These are phyloP conservation scores for Oreochromis niloticus DNA, from an alignment of 2,113 vertebrate species.

Conservation along the genomic window DNA sequence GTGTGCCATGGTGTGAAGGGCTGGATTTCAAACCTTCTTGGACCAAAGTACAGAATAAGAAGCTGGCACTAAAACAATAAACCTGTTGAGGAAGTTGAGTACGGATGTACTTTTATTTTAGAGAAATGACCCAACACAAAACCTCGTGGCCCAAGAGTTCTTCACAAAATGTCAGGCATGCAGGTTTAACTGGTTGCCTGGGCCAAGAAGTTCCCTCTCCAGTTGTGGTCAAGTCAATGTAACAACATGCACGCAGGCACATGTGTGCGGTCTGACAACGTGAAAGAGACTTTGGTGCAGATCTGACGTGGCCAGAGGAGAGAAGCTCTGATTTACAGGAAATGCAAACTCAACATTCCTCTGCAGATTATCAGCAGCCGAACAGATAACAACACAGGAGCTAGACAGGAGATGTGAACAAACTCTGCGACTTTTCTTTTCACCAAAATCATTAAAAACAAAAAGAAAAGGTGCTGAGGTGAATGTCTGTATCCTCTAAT, in stretches of 20 bases:
- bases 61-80: not conserved
- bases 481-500: not conserved
- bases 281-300: not conserved
- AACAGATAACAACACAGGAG: not conserved
- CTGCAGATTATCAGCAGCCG: not conserved
- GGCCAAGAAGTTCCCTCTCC: not conserved
- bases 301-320: not conserved
- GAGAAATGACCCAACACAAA: not conserved
- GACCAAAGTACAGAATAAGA: constrained; percentile 6
- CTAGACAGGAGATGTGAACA: not conserved
- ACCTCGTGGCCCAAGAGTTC: not conserved
- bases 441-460: not conserved
- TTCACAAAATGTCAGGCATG: not conserved
- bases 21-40: not conserved
- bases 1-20: not conserved
- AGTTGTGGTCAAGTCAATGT: constrained; percentile 21
- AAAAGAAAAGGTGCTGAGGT: not conserved
- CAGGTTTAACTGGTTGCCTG: not conserved
- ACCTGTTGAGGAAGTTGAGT: not conserved
- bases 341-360: constrained; percentile 48
- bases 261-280: not conserved
- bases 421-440: constrained; percentile 1
- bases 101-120: not conserved
- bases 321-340: constrained; percentile 38
- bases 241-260: constrained; percentile 15